These are phyloP conservation scores for Drosophila anomelani DNA, from an alignment of 2,888 invertebrate genomes.

Conservation along the genomic window DNA sequence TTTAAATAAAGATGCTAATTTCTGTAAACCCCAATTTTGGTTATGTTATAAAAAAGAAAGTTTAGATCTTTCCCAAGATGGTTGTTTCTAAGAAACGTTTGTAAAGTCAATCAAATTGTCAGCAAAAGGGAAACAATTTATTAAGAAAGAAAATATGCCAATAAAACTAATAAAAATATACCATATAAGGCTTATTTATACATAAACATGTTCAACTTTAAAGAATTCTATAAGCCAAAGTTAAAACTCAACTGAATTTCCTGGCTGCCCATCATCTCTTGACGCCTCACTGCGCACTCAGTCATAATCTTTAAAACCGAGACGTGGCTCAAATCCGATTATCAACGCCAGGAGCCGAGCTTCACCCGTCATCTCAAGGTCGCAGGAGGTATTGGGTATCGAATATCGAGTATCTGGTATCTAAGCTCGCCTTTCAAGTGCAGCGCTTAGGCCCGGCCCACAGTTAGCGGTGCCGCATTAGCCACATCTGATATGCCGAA, in stretches of 20 bases:
- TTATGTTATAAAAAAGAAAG: conserved; percentile 12
- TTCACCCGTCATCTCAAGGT: conserved; percentile 44
- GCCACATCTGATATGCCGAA: conserved; percentile 74
- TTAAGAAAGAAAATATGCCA: neutral
- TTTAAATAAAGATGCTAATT: conserved; percentile 7
- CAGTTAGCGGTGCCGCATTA: conserved; percentile 46
- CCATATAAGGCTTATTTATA: too few relatives aligned
- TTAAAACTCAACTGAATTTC: conserved; percentile 11
- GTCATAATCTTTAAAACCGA: conserved; percentile 12
- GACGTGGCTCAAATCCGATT: conserved; percentile 43
- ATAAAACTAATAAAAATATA: neutral
- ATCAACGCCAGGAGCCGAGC: conserved; percentile 18
- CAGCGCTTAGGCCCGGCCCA: conserved; percentile 29
- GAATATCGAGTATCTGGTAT: conserved; percentile 35
- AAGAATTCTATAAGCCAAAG: neutral
- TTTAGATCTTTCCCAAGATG: neutral
- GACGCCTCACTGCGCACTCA: conserved; percentile 1
- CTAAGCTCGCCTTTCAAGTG: conserved; percentile 52
- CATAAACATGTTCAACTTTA: neutral
- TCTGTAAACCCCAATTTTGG: neutral
- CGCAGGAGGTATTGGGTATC: conserved; percentile 42
- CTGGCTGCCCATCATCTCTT: conserved; percentile 25
- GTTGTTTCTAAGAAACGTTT: neutral
- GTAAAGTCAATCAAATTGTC: neutral
- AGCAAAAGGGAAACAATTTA: neutral